Evolutionary conservation across 2,797 vertebrate species (phyloP), one percentile per base, ranked within the genome.

Genomic region (Protosalanx chinensis): DNA sequence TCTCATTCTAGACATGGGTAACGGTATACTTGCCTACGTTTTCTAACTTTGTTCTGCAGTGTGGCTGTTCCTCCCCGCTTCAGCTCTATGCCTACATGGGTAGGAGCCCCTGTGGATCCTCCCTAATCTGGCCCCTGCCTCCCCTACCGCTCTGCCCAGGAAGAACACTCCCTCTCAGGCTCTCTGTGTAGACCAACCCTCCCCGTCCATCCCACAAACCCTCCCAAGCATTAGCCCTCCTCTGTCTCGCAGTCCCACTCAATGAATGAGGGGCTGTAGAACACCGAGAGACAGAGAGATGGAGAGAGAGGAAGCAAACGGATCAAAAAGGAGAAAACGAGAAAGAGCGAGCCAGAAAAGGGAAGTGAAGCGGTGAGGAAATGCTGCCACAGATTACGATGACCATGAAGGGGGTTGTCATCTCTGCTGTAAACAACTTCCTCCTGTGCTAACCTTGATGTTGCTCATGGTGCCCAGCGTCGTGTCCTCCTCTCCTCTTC

Each of bases 371-470:
- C 76, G 82, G 0, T 75, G 79, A 82, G 85, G 85, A 90, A 88
- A 82, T 73, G 56, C 10, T 27, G 37, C 37, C 30, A 68, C 30
- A 69, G 63, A 41, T 27, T 12, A 2, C 10, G 41, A 46, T 46
- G 15, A 18, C 57, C 51, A 62, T 61, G 49, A 12, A 71, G 68
- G 23, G 62, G 60, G 65, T 53, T 71, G 3, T 57, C 46, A 13
- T 46, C 20, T 30, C 60, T 29, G 62, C 68, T 68, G 66, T 64
- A 5, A 68, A 74, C 58, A 23, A 74, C 73, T 87, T 86, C 86
- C 72, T 57, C 70, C 70, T 16, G 4, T 29, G 93, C 95, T 91
- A 76, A 96, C 96, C 88, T 94, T 88, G 1, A 83, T 75, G 16
- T 84, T 76, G 82, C 79, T 94, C 87, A 88, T 90, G 72, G 81